A percentile compares a stretch with the other conserved stretches of the same genome.
phyloP scores from a whole-genome alignment of 2,113 vertebrate species.

The Xiphophorus maculatus region DNA sequence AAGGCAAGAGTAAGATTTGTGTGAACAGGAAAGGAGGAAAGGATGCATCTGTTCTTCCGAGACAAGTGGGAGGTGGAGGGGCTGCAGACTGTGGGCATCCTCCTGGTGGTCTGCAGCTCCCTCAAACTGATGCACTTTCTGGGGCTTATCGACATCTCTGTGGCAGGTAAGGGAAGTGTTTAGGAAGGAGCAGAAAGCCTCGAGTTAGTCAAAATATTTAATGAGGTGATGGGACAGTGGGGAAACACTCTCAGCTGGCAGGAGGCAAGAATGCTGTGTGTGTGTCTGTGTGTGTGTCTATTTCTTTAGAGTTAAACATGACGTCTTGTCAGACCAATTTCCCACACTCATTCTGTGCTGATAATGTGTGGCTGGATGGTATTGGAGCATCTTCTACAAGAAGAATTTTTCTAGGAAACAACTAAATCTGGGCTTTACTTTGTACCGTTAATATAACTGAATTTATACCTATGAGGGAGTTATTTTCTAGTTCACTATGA shows the following conservation, averaged over 20 bases:
- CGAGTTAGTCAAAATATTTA: slow-evolving; percentile 30
- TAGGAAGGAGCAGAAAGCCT: slow-evolving; percentile 11
- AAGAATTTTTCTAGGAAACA: too few relatives aligned
- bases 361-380: not conserved
- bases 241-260: slow-evolving; percentile 10
- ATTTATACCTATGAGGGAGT: too few relatives aligned
- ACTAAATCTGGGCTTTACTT: too few relatives aligned
- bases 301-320: slow-evolving; percentile 14
- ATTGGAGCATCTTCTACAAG: too few relatives aligned
- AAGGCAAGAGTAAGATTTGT: slow-evolving; percentile 42
- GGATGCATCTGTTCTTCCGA: slow-evolving; percentile 78
- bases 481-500: not conserved
- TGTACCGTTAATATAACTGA: too few relatives aligned
- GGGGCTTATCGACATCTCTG: slow-evolving; percentile 82
- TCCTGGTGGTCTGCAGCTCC: slow-evolving; percentile 83
- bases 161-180: slow-evolving; percentile 70
- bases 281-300: not conserved
- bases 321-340: slow-evolving; percentile 25
- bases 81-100: slow-evolving; percentile 83
- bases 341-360: not conserved
- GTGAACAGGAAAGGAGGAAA: slow-evolving; percentile 31
- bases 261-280: not conserved
- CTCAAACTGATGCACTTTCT: slow-evolving; percentile 85
- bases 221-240: slow-evolving; percentile 12
- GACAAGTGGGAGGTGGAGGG: slow-evolving; percentile 84